phyloP scores from a whole-genome alignment of 2,888 invertebrate species.

The Punctoribates punctum region DNA sequence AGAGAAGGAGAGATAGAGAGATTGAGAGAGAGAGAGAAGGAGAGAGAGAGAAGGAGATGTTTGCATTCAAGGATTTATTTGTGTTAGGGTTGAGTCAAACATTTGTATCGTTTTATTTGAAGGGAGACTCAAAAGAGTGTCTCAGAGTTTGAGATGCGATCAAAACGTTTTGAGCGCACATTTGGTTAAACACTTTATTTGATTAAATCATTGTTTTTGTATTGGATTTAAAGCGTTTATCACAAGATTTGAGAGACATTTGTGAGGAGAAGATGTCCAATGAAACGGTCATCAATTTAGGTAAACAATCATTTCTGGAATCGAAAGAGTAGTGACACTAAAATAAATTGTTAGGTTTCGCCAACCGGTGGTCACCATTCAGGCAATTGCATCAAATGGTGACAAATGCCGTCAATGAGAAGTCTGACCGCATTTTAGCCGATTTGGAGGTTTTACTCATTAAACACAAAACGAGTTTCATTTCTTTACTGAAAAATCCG shows the following conservation, averaged over 20 bases:
- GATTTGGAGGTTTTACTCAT: conserved; percentile 69
- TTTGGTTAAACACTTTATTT: background rate
- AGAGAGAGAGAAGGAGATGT: no score
- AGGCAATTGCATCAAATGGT: conserved; percentile 38
- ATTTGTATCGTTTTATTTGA: no score
- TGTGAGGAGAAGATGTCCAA: background rate
- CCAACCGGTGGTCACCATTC: conserved; percentile 43
- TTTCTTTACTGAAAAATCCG: conserved; percentile 76
- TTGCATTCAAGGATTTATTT: no score
- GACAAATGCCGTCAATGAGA: conserved; percentile 51
- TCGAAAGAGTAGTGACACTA: background rate
- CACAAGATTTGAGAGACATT: no score
- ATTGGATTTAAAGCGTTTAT: no score
- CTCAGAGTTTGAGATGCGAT: background rate
- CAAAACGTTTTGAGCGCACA: background rate
- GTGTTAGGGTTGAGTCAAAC: no score
- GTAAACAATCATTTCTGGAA: background rate
- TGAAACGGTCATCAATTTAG: conserved; percentile 11
- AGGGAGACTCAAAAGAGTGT: no score
- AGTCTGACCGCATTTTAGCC: conserved; percentile 53
- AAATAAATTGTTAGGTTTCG: conserved; percentile 16
- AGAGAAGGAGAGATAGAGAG: no score
- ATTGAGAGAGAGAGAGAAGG: no score
- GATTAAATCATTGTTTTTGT: background rate
- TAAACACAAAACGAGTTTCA: conserved; percentile 79